These are phyloP conservation scores for Octodonta nipae DNA, from an alignment of 2,888 invertebrate genomes.

Conservation along the genomic window DNA sequence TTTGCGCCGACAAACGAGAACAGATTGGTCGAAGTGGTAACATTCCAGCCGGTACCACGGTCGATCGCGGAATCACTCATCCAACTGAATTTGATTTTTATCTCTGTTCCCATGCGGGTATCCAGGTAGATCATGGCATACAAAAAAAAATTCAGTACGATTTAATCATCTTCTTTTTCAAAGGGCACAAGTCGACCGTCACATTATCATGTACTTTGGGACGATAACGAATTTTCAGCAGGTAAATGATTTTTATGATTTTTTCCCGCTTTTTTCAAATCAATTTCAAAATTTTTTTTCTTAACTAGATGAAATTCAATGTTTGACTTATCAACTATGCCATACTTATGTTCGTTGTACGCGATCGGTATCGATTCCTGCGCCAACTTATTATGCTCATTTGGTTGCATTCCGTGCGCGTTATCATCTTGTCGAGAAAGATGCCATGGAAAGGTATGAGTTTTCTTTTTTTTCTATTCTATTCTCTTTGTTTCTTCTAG, in stretches of 20 bases:
- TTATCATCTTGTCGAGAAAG: slow-evolving; percentile 97
- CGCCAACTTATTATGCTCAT: slow-evolving; percentile 98
- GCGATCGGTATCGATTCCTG: slow-evolving; percentile 96
- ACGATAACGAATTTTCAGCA: slow-evolving; percentile 61
- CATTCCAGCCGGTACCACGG: slow-evolving; percentile 99
- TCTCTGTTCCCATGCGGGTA: slow-evolving; percentile 94
- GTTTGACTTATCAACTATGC: slow-evolving; percentile 97
- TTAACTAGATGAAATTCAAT: slow-evolving; percentile 96
- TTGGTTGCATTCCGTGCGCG: slow-evolving; percentile 97
- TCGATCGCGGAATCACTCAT: slow-evolving; percentile 98
- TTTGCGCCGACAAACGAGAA: slow-evolving; percentile 98
- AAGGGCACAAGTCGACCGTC: slow-evolving; percentile 97
- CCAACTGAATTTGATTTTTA: slow-evolving; percentile 99
- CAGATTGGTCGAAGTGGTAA: slow-evolving; percentile 98
- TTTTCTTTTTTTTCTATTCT: too few relatives aligned
- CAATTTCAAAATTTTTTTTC: slow-evolving; percentile 99
- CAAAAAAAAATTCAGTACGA: too few relatives aligned
- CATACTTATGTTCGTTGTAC: slow-evolving; percentile 99
- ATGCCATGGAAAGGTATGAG: too few relatives aligned
- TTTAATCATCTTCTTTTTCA: too few relatives aligned
- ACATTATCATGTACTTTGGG: slow-evolving; percentile 99
- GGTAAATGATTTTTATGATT: too few relatives aligned
- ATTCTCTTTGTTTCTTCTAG: too few relatives aligned
- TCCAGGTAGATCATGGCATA: too few relatives aligned
- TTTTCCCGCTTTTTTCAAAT: too few relatives aligned